A percentile compares a stretch with the other conserved stretches of the same genome.
Evolutionary conservation across 2,888 invertebrate species (phyloP).

Genomic region (Drosophila austrosaltans): DNA sequence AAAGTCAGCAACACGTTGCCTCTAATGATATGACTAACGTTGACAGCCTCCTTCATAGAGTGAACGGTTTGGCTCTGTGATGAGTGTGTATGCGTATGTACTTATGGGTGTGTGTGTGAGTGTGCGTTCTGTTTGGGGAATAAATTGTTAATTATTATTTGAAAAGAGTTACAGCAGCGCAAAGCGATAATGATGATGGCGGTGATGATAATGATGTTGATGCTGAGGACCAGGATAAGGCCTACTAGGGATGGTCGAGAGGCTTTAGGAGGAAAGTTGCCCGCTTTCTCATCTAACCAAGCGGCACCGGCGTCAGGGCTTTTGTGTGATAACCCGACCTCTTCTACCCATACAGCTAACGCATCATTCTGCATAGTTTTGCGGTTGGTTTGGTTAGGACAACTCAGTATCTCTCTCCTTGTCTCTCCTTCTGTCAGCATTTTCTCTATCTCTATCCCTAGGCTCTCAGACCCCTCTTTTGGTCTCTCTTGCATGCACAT

Average conservation of each 20-base stretch:
- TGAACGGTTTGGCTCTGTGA: slow-evolving; percentile 56
- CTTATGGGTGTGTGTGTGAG: slow-evolving; percentile 29
- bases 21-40: slow-evolving; percentile 80
- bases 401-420: slow-evolving; percentile 1
- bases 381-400: slow-evolving; percentile 50
- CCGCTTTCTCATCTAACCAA: slow-evolving; percentile 5
- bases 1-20: slow-evolving; percentile 79
- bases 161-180: slow-evolving; percentile 76
- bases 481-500: slow-evolving; percentile 65
- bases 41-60: slow-evolving; percentile 73
- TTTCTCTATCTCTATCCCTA: slow-evolving; percentile 17
- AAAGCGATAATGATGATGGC: slow-evolving; percentile 44
- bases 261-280: not conserved
- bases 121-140: slow-evolving; percentile 69
- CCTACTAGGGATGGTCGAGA: slow-evolving; percentile 7
- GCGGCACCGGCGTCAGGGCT: slow-evolving; percentile 33
- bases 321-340: slow-evolving; percentile 32
- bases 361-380: slow-evolving; percentile 44
- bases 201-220: slow-evolving; percentile 24
- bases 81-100: slow-evolving; percentile 24
- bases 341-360: not conserved
- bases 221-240: slow-evolving; percentile 6
- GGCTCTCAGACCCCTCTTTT: slow-evolving; percentile 42
- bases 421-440: not conserved
- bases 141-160: slow-evolving; percentile 79